A percentile compares a stretch with the other conserved stretches of the same genome.
Evolutionary conservation across 2,888 invertebrate species (phyloP).

Genomic region (Brachylomia viminalis): DNA sequence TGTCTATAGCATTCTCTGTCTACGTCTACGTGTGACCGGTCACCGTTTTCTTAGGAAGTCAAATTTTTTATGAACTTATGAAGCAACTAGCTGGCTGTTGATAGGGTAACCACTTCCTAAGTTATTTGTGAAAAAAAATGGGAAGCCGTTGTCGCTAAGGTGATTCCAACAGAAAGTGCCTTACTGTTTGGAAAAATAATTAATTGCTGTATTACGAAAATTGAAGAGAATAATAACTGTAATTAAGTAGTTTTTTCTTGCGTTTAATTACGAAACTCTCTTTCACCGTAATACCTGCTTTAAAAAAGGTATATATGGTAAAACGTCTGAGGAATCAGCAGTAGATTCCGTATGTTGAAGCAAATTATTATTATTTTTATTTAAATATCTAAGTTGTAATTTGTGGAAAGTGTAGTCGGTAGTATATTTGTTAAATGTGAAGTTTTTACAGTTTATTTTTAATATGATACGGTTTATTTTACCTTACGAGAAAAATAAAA

Average conservation of each 20-base stretch:
- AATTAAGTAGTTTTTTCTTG: not conserved
- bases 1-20: too few species aligned
- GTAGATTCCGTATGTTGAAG: too few species aligned
- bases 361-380: too few species aligned
- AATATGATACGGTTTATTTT: too few species aligned
- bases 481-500: too few species aligned
- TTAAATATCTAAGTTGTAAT: too few species aligned
- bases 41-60: not conserved
- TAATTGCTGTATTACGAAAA: not conserved
- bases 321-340: too few species aligned
- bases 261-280: constrained; percentile 4
- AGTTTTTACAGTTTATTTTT: too few species aligned
- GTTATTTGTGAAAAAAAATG: not conserved
- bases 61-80: not conserved
- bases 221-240: not conserved
- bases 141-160: not conserved
- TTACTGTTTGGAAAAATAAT: not conserved
- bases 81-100: not conserved
- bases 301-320: too few species aligned
- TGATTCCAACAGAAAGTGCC: not conserved
- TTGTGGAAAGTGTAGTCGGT: too few species aligned
- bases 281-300: too few species aligned
- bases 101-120: not conserved
- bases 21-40: not conserved
- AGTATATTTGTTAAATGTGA: too few species aligned